Percentiles rank a stretch among this genome's conserved stretches.
Evolutionary conservation across 2,113 vertebrate genomes (phyloP).

Genomic region (Tinamus guttatus): DNA sequence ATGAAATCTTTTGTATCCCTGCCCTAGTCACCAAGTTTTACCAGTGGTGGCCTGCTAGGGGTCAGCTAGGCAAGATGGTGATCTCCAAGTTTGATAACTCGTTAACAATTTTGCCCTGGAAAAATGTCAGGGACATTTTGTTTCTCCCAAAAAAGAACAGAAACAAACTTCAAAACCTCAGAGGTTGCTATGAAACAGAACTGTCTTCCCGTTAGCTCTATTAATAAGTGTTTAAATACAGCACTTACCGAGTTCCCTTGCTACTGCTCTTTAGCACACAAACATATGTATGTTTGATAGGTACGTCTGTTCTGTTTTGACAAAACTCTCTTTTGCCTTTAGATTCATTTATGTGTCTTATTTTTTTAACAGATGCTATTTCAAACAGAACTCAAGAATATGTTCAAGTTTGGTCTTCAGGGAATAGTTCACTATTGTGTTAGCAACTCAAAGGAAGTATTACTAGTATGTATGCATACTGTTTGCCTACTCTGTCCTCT

Average conservation of each 20-base stretch:
- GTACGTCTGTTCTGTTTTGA: not conserved
- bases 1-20: not conserved
- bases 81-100: not conserved
- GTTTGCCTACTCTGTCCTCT: not conserved
- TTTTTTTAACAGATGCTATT: not conserved
- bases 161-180: slow-evolving; percentile 36
- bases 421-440: not conserved
- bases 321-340: not conserved
- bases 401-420: not conserved
- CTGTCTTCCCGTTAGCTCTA: not conserved
- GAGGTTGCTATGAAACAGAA: slow-evolving; percentile 43
- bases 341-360: not conserved
- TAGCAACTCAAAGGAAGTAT: not conserved
- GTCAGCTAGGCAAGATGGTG: not conserved
- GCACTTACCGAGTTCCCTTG: not conserved
- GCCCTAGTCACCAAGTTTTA: not conserved
- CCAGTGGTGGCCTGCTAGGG: not conserved
- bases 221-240: not conserved
- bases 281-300: not conserved
- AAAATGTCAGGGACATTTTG: slow-evolving; percentile 36
- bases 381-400: not conserved
- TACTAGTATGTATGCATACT: not conserved
- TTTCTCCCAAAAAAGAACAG: slow-evolving; percentile 42
- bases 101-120: not conserved
- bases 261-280: not conserved